Conservation (phyloP, 2,797 vertebrate genomes). For the Holocentrus rufus region DNA sequence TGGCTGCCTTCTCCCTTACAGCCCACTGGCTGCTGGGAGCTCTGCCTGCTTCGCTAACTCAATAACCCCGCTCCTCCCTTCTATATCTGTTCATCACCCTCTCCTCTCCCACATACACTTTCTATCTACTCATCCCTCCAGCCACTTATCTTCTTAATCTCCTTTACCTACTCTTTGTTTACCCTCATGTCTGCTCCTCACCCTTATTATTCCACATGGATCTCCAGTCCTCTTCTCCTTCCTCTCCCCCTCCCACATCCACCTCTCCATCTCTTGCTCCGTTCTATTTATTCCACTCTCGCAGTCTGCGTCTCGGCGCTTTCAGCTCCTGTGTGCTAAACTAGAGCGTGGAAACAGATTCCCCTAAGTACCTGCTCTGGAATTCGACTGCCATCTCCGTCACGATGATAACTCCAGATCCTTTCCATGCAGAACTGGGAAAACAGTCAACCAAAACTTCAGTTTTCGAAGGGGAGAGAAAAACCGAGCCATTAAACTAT, state of each 20-base stretch:
- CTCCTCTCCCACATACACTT: conserved; percentile 25
- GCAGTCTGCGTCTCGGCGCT: conserved; percentile 41
- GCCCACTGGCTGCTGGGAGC: conserved; percentile 45
- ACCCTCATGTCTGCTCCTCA: conserved; percentile 52
- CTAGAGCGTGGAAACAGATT: conserved; percentile 70
- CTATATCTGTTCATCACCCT: conserved; percentile 14
- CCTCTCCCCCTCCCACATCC: conserved; percentile 37
- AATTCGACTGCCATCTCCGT: conserved; percentile 57
- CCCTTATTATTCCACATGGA: conserved; percentile 46
- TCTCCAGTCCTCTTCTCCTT: conserved; percentile 19
- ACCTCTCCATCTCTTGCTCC: conserved; percentile 28
- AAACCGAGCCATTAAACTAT: conserved; percentile 43
- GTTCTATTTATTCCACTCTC: conserved; percentile 66
- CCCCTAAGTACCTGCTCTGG: conserved; percentile 73
- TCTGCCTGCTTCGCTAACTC: conserved; percentile 47
- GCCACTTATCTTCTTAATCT: conserved; percentile 52
- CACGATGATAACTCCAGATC: conserved; percentile 73
- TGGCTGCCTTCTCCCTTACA: conserved; percentile 58
- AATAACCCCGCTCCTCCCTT: conserved; percentile 46
- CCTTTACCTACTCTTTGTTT: conserved; percentile 63
- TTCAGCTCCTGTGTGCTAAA: conserved; percentile 49
- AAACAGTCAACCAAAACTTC: conserved; percentile 59
- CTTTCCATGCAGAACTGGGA: conserved; percentile 68
- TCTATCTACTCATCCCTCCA: conserved; percentile 24
- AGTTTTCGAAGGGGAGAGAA: conserved; percentile 40